Percentiles rank a stretch among this genome's conserved stretches.
Conservation (phyloP, 2,888 invertebrate species). For the Phaedon cochleariae region DNA sequence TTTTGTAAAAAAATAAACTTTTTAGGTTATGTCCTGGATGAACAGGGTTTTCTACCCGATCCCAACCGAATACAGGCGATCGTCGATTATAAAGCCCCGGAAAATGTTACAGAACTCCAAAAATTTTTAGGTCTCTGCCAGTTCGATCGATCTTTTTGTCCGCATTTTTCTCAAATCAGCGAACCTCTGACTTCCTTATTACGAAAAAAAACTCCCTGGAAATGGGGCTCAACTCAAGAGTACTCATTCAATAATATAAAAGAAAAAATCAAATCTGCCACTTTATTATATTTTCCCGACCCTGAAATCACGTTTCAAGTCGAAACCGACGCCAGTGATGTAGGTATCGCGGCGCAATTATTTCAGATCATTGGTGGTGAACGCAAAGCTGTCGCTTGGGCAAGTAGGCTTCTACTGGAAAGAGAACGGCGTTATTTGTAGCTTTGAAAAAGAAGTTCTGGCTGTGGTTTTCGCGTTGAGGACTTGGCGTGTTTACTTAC, state of each 20-base stretch:
- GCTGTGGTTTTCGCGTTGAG: constrained; percentile 45
- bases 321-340: constrained; percentile 11
- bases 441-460: constrained; percentile 41
- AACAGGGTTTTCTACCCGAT: constrained; percentile 11
- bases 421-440: constrained; percentile 25
- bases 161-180: constrained; percentile 8
- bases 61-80: constrained; percentile 17
- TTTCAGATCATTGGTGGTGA: background rate
- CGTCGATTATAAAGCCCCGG: constrained; percentile 17
- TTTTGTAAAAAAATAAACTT: background rate
- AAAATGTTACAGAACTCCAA: constrained; percentile 19
- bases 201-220: constrained; percentile 16
- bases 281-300: constrained; percentile 1
- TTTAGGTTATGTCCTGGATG: constrained; percentile 11
- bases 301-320: constrained; percentile 5
- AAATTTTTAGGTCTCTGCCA: constrained; percentile 20
- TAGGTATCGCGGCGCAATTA: constrained; percentile 3
- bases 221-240: constrained; percentile 12
- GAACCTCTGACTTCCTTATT: constrained; percentile 3
- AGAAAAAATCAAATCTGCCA: background rate
- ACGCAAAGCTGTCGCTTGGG: background rate
- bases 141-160: constrained; percentile 22
- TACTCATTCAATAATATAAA: constrained; percentile 18
- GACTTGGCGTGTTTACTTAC: constrained; percentile 44
- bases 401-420: constrained; percentile 16